Evolutionary conservation across 1,140 invertebrate genomes (phyloP).

Genomic region (Periplaneta americana): DNA sequence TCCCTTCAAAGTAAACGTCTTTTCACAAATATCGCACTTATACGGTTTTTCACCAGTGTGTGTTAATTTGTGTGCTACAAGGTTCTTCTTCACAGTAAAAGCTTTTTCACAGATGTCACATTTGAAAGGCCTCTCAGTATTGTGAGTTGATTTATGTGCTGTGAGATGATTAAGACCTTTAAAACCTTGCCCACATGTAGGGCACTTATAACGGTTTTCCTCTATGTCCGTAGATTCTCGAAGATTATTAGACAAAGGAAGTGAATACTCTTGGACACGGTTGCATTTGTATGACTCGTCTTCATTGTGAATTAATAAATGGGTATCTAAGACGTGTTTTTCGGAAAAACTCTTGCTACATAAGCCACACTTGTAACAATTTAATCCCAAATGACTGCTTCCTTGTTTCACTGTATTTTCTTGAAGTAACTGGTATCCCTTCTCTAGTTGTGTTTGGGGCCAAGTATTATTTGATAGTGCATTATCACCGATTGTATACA

Average conservation of each 20-base stretch:
- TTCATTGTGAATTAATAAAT: no score
- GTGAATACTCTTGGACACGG: no score
- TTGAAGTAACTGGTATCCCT: no score
- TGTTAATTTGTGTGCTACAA: conserved; percentile 16
- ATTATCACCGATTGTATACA: no score
- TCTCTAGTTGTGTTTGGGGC: no score
- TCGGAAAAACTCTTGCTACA: conserved; percentile 6
- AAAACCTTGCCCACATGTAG: conserved; percentile 29
- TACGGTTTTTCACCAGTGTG: conserved; percentile 41
- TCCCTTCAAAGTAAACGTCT: conserved; percentile 40
- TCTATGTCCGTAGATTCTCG: conserved; percentile 30
- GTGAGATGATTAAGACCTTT: conserved; percentile 22
- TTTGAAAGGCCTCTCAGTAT: conserved; percentile 1
- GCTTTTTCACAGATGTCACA: not conserved
- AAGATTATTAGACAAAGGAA: no score
- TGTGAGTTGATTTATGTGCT: conserved; percentile 20
- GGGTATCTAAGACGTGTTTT: conserved; percentile 15
- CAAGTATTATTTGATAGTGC: no score
- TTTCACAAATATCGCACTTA: conserved; percentile 42
- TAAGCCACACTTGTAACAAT: not conserved
- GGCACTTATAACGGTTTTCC: conserved; percentile 25
- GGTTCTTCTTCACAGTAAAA: not conserved
- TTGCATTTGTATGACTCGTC: no score
- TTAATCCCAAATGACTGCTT: no score
- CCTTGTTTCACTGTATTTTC: not conserved